phyloP scores from a whole-genome alignment of 1,140 invertebrate species.

The Drosophila mojavensis region DNA sequence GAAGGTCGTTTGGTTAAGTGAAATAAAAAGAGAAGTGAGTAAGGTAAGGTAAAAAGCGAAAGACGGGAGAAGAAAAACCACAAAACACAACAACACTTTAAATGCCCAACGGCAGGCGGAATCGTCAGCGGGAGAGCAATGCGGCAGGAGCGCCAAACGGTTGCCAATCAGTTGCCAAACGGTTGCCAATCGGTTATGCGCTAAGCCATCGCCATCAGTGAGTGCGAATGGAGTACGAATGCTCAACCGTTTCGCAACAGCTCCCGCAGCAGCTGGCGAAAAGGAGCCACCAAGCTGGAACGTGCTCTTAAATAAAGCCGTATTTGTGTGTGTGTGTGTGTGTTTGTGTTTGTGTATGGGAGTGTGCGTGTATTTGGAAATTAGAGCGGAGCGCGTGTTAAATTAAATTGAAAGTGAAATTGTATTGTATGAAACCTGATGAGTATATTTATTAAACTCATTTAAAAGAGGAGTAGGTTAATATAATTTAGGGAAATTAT shows the following conservation, averaged over 20 bases:
- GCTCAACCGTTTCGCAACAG: slow-evolving; percentile 63
- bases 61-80: slow-evolving; percentile 18
- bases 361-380: not conserved
- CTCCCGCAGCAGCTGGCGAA: slow-evolving; percentile 30
- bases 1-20: slow-evolving; percentile 69
- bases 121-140: not conserved
- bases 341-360: too few species aligned
- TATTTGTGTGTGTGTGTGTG: not conserved
- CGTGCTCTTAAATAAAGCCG: slow-evolving; percentile 27
- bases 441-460: not conserved
- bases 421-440: not conserved
- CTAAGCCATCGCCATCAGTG: slow-evolving; percentile 1
- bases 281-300: slow-evolving; percentile 44
- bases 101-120: slow-evolving; percentile 44
- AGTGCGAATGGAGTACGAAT: not conserved
- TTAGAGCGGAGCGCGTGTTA: slow-evolving; percentile 24
- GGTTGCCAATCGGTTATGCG: slow-evolving; percentile 56
- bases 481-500: too few species aligned
- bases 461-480: too few species aligned
- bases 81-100: slow-evolving; percentile 19
- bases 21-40: slow-evolving; percentile 45
- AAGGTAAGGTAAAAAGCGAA: slow-evolving; percentile 21
- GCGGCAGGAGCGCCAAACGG: slow-evolving; percentile 54
- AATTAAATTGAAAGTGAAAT: not conserved
- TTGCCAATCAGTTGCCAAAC: slow-evolving; percentile 35